phyloP scores from a whole-genome alignment of 2,797 vertebrate species.

The Oceanodroma leucorhoa region DNA sequence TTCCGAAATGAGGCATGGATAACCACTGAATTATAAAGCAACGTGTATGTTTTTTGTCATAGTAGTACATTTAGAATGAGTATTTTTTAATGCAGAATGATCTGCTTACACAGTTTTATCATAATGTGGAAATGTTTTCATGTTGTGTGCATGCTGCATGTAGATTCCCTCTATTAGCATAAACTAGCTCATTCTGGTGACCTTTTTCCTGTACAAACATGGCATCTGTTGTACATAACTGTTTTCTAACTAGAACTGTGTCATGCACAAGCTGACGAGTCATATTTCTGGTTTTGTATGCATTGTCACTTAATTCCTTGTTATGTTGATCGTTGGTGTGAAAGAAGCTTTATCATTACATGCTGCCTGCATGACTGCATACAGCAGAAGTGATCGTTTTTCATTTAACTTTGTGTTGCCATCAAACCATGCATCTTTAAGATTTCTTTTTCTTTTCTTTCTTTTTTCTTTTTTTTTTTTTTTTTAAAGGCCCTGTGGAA shows the following conservation, averaged over 20 bases:
- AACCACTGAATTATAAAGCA: not conserved
- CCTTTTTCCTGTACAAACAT: not conserved
- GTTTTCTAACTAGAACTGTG: not conserved
- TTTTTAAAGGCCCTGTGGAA: conserved; percentile 80
- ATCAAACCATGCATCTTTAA: conserved; percentile 38
- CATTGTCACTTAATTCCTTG: not conserved
- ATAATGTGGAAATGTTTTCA: not conserved
- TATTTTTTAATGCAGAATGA: not conserved
- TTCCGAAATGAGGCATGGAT: not conserved
- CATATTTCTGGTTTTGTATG: not conserved
- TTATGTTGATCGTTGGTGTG: not conserved
- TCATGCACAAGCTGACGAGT: not conserved
- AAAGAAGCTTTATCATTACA: not conserved
- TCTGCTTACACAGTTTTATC: not conserved
- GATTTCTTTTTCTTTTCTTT: conserved; percentile 60
- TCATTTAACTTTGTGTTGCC: conserved; percentile 26
- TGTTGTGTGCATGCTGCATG: not conserved
- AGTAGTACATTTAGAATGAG: not conserved
- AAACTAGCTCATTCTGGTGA: not conserved
- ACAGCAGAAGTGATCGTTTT: not conserved
- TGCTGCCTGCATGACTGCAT: not conserved
- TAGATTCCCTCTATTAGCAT: not conserved
- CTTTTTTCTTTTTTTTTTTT: conserved; percentile 5
- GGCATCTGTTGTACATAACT: not conserved
- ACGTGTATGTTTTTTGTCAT: fast-evolving